Base-by-base conservation (phyloP, 1,140 invertebrate species). In the Hypsibius dujardini region DNA sequence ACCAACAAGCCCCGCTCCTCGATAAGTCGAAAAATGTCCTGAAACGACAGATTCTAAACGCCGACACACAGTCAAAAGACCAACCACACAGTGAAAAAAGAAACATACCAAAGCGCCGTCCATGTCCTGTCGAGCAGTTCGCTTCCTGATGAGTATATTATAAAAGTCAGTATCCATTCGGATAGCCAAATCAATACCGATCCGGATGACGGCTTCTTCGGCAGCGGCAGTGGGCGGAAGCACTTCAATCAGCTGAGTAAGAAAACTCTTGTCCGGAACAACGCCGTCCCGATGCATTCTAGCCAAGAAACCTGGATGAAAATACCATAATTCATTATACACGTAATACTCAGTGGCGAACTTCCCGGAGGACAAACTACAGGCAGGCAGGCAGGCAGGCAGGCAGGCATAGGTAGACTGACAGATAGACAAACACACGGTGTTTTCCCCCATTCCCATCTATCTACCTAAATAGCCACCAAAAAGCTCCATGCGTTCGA, bases 91-190 rank as follows among this genome's bases (percentile, higher is more conserved):
- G 69, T 1, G 67, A 71, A 71, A 70, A 72, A 70, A 73, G 72
- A 75, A 71, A 81, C 80, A 81, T 82, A 88, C 87, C 79, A 84
- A 83, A 46, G 87, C 88, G 76, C 78, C 80, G 70, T 82, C 78
- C 77, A 85, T 86, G 76, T 89, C 84, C 70, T 78, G 79, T 74
- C 87, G 79, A 72, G 85, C 79, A 76, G 84, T 85, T 71, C 88
- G 82, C 76, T 85, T 89, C 76, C 87, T 90, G 69, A 95, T 92
- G 15, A 94, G 79, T 77, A 88, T 84, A 79, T 94, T 95, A 75
- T 85, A 91, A 77, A 93, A 91, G 76, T 86, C 85, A 50, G 88
- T 84, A 79, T 94, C 90, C 0, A 85, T 79, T 74, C 82, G 82
- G 0, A 91, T 76, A 14, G 82, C 79, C 47, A 80, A 78, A 70